Percentiles rank a stretch among this genome's conserved stretches.
phyloP scores from a whole-genome alignment of 2,888 invertebrate genomes.

The Ramazzottius varieornatus region DNA sequence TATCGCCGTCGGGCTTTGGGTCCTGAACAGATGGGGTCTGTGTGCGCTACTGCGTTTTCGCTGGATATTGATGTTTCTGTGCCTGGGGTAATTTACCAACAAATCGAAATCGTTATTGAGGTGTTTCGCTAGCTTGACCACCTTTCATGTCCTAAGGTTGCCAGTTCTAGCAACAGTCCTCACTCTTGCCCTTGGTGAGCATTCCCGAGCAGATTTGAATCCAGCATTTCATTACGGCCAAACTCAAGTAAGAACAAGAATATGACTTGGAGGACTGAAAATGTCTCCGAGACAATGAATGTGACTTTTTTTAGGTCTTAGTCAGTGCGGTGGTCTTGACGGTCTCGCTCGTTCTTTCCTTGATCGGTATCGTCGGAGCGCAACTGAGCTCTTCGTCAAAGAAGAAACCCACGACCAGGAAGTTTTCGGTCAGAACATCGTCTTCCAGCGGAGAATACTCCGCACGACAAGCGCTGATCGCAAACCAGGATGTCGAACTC shows the following conservation, averaged over 20 bases:
- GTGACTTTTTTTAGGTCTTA: too few relatives aligned
- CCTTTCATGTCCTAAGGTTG: background rate
- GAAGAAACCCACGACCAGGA: too few relatives aligned
- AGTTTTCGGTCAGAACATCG: too few relatives aligned
- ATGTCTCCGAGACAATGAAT: too few relatives aligned
- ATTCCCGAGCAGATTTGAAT: background rate
- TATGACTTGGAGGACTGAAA: too few relatives aligned
- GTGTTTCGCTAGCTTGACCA: background rate
- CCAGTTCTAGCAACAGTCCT: background rate
- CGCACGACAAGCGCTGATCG: too few relatives aligned
- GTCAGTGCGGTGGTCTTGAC: too few relatives aligned
- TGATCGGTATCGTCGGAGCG: too few relatives aligned
- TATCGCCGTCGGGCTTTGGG: constrained; percentile 48
- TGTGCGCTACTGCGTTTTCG: constrained; percentile 51
- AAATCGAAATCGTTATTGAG: background rate
- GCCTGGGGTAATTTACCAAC: constrained; percentile 17
- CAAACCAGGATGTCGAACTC: too few relatives aligned
- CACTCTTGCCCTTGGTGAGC: background rate
- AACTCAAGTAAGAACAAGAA: background rate
- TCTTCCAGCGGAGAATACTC: too few relatives aligned
- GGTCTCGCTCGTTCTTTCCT: too few relatives aligned
- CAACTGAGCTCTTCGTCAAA: too few relatives aligned
- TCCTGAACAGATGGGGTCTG: constrained; percentile 53
- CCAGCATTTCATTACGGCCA: constrained; percentile 1
- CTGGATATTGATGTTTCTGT: constrained; percentile 14